Base-by-base conservation (phyloP, 2,113 vertebrate genomes). In the Thryonomys swinderianus region DNA sequence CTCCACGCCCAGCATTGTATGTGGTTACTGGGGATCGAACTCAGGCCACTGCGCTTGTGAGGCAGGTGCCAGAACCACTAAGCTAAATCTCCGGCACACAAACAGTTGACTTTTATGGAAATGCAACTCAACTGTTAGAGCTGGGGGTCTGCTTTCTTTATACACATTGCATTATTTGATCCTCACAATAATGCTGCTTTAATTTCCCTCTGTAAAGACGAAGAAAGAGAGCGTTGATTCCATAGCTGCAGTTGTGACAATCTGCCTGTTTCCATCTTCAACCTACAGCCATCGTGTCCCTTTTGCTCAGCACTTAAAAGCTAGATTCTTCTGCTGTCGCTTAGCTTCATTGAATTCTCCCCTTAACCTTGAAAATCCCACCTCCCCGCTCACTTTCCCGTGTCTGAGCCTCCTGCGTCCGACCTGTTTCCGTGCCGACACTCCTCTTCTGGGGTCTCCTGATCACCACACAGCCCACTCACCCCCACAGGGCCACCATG, bases 91-190 rank as follows among this genome's bases (percentile, higher is more conserved):
- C n/a, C n/a, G n/a, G n/a, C n/a, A 30, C 30, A 20, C 40, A 48
- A 23, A 40, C 10, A 76, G 79, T 25, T 48, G 20, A 37, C 7
- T 34, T 67, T n/a, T 5, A 2, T 13, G 14, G 42, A 80, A 25
- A 73, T 10, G 32, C n/a, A 45, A 69, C 16, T 8, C 5, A 25
- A 4, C 12, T 3, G 20, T 6, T 30, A 62, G 84, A 93, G 30
- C 42, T 5, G 0, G 14, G 53, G 69, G 91, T 51, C 73, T 94
- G 13, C 51, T 40, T 76, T 93, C 55, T 93, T 51, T 87, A n/a
- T 32, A 21, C 1, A 1, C 18, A 12, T 12, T 5, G 5, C 2
- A 0, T 37, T 57, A 64, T 84, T 59, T 17, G 62, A 69, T 27
- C 37, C 17, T 48, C 53, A 37, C 5, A 27, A 9, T 3, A 7